Evolutionary conservation across 2,113 vertebrate species (phyloP).

Genomic region (Zingel zingel): DNA sequence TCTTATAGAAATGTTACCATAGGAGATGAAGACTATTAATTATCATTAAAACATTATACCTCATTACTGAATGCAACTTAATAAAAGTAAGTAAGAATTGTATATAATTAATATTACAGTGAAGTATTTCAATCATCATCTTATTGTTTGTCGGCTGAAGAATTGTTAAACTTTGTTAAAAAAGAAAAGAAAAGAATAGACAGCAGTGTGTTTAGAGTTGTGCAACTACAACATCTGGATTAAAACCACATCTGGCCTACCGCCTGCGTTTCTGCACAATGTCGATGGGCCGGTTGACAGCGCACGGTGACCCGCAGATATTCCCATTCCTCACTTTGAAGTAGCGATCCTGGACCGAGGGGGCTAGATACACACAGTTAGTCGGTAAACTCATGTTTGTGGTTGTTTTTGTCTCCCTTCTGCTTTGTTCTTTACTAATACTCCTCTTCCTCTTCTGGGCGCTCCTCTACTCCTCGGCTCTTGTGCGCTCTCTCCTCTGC

Average conservation of each 20-base stretch:
- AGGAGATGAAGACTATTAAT: background rate
- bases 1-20: background rate
- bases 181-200: background rate
- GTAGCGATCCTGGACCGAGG: slow-evolving; percentile 73
- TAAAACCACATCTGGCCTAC: slow-evolving; percentile 77
- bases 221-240: slow-evolving; percentile 58
- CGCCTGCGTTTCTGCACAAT: slow-evolving; percentile 86
- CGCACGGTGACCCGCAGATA: slow-evolving; percentile 83
- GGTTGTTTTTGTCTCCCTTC: slow-evolving; percentile 22
- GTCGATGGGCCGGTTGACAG: slow-evolving; percentile 87
- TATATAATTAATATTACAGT: background rate
- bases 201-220: slow-evolving; percentile 22
- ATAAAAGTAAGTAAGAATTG: background rate
- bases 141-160: background rate
- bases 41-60: background rate
- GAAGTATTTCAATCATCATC: background rate
- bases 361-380: slow-evolving; percentile 73
- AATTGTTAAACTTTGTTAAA: background rate
- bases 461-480: slow-evolving; percentile 43
- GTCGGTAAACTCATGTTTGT: slow-evolving; percentile 85
- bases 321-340: slow-evolving; percentile 81
- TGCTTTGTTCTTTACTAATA: slow-evolving; percentile 44
- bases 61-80: background rate
- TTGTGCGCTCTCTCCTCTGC: slow-evolving; percentile 42
- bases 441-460: slow-evolving; percentile 37